Conservation (phyloP, 2,888 invertebrate genomes). For the Agrotis clavis region DNA sequence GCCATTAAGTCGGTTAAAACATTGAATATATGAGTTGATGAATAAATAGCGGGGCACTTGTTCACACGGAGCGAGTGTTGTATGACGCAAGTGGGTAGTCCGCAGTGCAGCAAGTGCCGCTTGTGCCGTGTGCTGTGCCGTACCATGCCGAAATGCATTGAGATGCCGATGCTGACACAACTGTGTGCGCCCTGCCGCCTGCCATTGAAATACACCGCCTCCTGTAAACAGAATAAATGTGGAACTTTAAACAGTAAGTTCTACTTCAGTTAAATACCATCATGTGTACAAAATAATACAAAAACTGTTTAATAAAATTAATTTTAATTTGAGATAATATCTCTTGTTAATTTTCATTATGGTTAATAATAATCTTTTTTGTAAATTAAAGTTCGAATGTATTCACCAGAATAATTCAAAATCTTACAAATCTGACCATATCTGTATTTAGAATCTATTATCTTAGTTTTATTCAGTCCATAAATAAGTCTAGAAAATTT, state of each 20-base stretch:
- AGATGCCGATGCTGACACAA: constrained; percentile 50
- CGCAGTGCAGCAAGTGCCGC: constrained; percentile 14
- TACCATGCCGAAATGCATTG: constrained; percentile 36
- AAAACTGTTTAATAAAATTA: no score
- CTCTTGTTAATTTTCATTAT: neutral
- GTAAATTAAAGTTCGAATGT: neutral
- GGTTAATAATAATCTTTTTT: neutral
- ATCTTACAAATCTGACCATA: neutral
- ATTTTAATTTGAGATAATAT: neutral
- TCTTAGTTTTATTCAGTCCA: constrained; percentile 23
- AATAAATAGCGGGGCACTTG: constrained; percentile 79
- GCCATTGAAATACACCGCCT: constrained; percentile 50
- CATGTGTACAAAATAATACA: neutral
- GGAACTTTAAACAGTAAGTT: constrained; percentile 14
- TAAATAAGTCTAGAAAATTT: constrained; percentile 25
- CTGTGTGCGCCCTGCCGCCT: constrained; percentile 37
- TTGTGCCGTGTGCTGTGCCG: constrained; percentile 15
- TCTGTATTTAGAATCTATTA: constrained; percentile 31
- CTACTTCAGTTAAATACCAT: constrained; percentile 26
- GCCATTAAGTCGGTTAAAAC: constrained; percentile 79
- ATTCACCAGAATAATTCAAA: neutral
- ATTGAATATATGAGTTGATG: constrained; percentile 72
- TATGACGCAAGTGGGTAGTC: constrained; percentile 73
- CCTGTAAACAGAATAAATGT: constrained; percentile 15
- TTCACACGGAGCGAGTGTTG: constrained; percentile 73